A percentile compares a stretch with the other conserved stretches of the same genome.
These are phyloP conservation scores for Rachycentron canadum DNA, from an alignment of 2,797 vertebrate species.

Conservation along the genomic window DNA sequence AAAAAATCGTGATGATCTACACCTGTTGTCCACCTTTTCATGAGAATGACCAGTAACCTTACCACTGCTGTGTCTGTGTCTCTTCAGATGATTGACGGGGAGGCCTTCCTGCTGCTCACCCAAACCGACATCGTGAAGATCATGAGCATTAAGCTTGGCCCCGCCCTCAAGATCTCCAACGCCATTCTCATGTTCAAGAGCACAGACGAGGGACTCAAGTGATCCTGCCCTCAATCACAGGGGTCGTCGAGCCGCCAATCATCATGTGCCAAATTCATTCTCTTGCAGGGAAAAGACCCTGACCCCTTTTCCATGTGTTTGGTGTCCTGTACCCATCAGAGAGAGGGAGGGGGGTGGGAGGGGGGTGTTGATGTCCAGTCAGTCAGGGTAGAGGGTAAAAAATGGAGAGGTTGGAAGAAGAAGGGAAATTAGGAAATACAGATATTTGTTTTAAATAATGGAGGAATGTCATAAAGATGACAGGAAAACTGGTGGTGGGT, in stretches of 20 bases:
- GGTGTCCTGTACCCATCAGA: conserved; percentile 84
- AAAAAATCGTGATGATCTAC: neutral
- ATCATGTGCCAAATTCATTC: conserved; percentile 82
- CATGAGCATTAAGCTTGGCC: conserved; percentile 97
- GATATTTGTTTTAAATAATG: conserved; percentile 4
- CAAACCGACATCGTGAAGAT: conserved; percentile 99
- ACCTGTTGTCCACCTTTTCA: neutral
- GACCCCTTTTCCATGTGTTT: conserved; percentile 78
- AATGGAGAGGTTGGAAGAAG: conserved; percentile 26
- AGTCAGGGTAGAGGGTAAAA: conserved; percentile 20
- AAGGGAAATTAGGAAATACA: conserved; percentile 4
- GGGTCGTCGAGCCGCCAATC: conserved; percentile 35
- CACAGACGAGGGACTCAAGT: conserved; percentile 94
- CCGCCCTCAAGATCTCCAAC: conserved; percentile 99
- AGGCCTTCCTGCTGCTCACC: conserved; percentile 96
- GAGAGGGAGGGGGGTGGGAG: conserved; percentile 55
- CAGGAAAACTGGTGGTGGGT: conserved; percentile 1
- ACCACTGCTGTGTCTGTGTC: conserved; percentile 14
- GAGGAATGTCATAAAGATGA: conserved; percentile 2
- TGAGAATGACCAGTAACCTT: neutral
- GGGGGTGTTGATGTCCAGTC: neutral
- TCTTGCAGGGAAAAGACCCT: conserved; percentile 72
- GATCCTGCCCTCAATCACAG: conserved; percentile 70
- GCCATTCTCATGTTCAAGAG: conserved; percentile 99
- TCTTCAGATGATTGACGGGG: conserved; percentile 96